Percentiles rank a stretch among this genome's conserved stretches.
These are phyloP conservation scores for Tokudaia muenninki DNA, from an alignment of 2,797 vertebrate species.

Conservation along the genomic window DNA sequence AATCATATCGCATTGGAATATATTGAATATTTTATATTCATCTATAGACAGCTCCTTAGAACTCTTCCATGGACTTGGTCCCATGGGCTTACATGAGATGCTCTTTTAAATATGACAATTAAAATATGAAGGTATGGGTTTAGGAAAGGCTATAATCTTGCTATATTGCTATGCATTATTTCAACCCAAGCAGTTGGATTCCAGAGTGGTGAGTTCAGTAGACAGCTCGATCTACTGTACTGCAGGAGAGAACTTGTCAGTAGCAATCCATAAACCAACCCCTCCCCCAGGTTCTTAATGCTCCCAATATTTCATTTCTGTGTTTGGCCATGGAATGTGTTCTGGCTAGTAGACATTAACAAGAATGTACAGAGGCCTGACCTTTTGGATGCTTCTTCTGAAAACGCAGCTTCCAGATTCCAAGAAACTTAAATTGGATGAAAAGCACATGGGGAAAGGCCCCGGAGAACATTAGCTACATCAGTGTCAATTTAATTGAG, in stretches of 20 bases:
- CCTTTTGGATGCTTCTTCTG: not conserved
- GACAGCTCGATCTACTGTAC: not conserved
- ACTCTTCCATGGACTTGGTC: not conserved
- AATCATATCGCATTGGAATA: not conserved
- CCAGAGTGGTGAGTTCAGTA: not conserved
- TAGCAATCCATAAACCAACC: too few relatives aligned
- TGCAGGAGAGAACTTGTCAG: not conserved
- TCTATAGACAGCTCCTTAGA: not conserved
- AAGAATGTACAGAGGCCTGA: not conserved
- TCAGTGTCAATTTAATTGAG: not conserved
- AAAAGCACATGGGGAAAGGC: not conserved
- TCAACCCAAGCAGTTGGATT: not conserved
- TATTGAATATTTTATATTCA: not conserved
- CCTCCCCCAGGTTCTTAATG: not conserved
- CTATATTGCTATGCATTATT: not conserved
- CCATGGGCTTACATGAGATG: not conserved
- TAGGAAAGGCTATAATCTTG: not conserved
- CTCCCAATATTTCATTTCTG: not conserved
- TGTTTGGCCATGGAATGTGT: not conserved
- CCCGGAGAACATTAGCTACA: too few relatives aligned
- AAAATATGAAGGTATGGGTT: not conserved
- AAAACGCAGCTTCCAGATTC: not conserved
- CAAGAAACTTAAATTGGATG: not conserved
- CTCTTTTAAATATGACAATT: not conserved
- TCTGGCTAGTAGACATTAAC: not conserved